Conservation (phyloP, 2,113 vertebrate genomes). For the Clupea harengus region DNA sequence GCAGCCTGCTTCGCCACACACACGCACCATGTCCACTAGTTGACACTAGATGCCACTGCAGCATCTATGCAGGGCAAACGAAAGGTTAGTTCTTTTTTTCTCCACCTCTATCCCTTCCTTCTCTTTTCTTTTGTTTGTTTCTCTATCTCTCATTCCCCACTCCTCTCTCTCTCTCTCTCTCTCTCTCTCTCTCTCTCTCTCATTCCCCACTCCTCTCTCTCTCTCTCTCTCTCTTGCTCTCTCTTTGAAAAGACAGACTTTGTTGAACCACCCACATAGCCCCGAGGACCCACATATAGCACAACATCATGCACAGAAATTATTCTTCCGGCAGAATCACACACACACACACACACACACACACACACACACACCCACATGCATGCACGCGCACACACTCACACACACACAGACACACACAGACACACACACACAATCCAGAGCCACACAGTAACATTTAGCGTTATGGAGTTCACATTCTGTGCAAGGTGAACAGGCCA, state of each 20-base stretch:
- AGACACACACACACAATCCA: neutral
- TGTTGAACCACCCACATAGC: neutral
- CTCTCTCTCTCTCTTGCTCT: neutral
- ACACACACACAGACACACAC: conserved; percentile 8
- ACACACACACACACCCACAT: neutral
- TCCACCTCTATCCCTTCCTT: neutral
- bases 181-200: no score
- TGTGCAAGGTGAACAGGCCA: neutral
- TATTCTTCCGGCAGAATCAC: neutral
- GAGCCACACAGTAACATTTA: neutral
- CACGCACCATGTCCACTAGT: neutral
- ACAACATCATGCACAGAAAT: neutral
- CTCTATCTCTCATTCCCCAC: no score
- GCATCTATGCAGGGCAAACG: neutral
- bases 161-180: neutral
- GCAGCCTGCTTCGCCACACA: neutral
- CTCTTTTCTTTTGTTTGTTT: neutral
- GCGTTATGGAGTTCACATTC: neutral
- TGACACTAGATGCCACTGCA: neutral
- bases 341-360: neutral
- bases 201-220: no score
- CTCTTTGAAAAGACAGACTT: neutral
- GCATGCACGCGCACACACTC: neutral
- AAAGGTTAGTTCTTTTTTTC: neutral
- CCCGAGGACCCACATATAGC: neutral